A percentile compares a stretch with the other conserved stretches of the same genome.
Conservation (phyloP, 2,888 invertebrate species). For the Eupeodes latifasciatus region DNA sequence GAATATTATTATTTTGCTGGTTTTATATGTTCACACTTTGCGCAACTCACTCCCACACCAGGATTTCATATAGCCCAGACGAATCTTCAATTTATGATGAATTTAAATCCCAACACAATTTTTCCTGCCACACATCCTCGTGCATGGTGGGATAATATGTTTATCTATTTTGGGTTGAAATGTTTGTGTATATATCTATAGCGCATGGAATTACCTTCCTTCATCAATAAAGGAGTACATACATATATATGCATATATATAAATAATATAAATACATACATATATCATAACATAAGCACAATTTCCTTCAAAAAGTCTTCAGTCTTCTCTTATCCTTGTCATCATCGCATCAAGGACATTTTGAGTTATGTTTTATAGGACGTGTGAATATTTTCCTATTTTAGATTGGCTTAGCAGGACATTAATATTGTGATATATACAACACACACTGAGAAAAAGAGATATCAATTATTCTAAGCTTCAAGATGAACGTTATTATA, state of each 20-base stretch:
- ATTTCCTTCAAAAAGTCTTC: conserved; percentile 1
- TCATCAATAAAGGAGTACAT: neutral
- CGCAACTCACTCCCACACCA: too few species aligned
- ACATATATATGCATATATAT: neutral
- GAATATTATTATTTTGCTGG: conserved; percentile 12
- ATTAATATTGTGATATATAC: neutral
- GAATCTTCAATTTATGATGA: conserved; percentile 1
- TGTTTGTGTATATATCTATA: neutral
- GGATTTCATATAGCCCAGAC: neutral
- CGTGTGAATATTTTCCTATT: neutral
- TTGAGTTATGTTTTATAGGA: neutral
- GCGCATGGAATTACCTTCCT: neutral
- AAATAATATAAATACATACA: neutral
- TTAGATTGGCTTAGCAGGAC: neutral
- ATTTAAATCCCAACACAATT: conserved; percentile 38
- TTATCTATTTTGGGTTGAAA: neutral
- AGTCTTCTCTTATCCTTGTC: neutral
- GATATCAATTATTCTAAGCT: neutral
- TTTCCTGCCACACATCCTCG: neutral
- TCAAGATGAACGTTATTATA: neutral
- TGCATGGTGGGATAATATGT: neutral
- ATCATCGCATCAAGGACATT: neutral
- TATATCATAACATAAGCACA: conserved; percentile 11
- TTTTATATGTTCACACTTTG: conserved; percentile 2
- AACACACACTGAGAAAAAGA: neutral